Evolutionary conservation across 2,797 vertebrate species (phyloP).

Genomic region (Microtus californicus): DNA sequence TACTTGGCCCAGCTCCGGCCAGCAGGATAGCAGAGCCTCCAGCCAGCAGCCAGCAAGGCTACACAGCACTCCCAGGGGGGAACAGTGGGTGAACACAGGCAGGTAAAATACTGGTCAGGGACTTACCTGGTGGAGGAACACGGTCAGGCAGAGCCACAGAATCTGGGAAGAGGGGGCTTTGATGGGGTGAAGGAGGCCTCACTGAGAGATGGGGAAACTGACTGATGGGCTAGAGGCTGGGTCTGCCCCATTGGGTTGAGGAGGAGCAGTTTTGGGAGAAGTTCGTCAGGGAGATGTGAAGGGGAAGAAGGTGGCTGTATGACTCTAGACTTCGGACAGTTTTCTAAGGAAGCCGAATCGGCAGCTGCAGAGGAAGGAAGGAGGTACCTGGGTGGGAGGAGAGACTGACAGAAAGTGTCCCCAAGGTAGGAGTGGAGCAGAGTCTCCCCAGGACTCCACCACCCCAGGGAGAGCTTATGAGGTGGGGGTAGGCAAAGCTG

Average conservation of each 20-base stretch:
- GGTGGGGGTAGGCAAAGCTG: not conserved
- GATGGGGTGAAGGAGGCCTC: not conserved
- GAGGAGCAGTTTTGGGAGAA: not conserved
- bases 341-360: not conserved
- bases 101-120: not conserved
- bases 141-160: not conserved
- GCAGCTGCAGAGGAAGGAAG: no score
- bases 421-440: not conserved
- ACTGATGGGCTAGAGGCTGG: not conserved
- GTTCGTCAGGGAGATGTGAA: not conserved
- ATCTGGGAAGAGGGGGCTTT: not conserved
- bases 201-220: not conserved
- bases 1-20: not conserved
- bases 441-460: not conserved
- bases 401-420: not conserved
- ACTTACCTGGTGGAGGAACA: not conserved
- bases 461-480: not conserved
- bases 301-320: not conserved
- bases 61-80: not conserved
- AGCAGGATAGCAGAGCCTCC: constrained; percentile 14
- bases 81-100: not conserved
- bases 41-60: not conserved
- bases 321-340: not conserved
- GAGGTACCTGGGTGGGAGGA: not conserved
- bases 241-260: not conserved